Evolutionary conservation across 2,888 invertebrate genomes (phyloP).

Genomic region (Parnassius mnemosyne): DNA sequence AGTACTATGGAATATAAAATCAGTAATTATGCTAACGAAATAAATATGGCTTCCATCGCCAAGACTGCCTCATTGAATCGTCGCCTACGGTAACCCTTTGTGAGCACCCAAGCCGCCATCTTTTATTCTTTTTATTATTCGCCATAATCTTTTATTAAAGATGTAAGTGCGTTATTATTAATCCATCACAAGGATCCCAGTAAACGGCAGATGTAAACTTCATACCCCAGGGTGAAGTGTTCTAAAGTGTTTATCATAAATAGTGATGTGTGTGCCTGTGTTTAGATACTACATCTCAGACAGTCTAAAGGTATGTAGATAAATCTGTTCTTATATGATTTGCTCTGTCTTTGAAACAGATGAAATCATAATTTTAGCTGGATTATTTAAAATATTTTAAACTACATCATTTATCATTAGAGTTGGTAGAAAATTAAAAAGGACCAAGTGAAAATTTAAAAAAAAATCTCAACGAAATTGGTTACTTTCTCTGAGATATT

Average conservation of each 20-base stretch:
- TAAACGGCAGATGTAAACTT: conserved; percentile 54
- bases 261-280: conserved; percentile 24
- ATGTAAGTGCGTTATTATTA: conserved; percentile 57
- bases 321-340: too few species aligned
- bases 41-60: conserved; percentile 15
- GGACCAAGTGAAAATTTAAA: too few species aligned
- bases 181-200: conserved; percentile 54
- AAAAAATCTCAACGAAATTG: too few species aligned
- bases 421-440: too few species aligned
- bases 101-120: conserved; percentile 68
- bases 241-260: conserved; percentile 33
- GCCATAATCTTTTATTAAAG: conserved; percentile 64
- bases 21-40: conserved; percentile 23
- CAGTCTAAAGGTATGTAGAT: conserved; percentile 8
- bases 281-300: not conserved
- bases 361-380: too few species aligned
- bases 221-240: conserved; percentile 51
- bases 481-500: too few species aligned
- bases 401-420: too few species aligned
- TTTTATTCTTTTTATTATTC: conserved; percentile 59
- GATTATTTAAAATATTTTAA: too few species aligned
- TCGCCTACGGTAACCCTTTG: conserved; percentile 23
- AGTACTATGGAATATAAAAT: too few species aligned
- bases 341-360: too few species aligned
- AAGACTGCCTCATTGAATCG: conserved; percentile 21